A percentile compares a stretch with the other conserved stretches of the same genome.
Conservation (phyloP, 2,797 vertebrate genomes). For the Acomys russatus region DNA sequence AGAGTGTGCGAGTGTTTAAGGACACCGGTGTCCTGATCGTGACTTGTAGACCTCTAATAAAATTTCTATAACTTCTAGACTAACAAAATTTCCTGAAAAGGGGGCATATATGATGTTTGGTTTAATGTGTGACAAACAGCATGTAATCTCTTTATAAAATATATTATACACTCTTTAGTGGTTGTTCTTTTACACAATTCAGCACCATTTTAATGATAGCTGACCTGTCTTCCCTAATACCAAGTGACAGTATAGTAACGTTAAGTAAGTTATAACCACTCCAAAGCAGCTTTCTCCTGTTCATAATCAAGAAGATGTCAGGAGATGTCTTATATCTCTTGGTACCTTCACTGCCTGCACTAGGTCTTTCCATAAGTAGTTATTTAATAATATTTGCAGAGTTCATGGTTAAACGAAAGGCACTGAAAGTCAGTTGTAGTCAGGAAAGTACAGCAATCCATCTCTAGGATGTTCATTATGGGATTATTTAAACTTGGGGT, state of each 20-base stretch:
- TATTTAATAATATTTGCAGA: background rate
- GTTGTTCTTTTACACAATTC: conserved; percentile 69
- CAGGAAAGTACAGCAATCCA: conserved; percentile 36
- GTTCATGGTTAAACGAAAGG: conserved; percentile 20
- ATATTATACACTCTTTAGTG: conserved; percentile 64
- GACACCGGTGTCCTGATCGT: background rate
- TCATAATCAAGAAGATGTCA: background rate
- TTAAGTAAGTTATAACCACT: conserved; percentile 46
- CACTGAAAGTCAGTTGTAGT: background rate
- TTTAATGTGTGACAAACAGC: conserved; percentile 68
- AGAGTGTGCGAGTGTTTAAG: background rate
- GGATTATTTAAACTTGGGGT: conserved; percentile 60
- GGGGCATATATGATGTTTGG: conserved; percentile 38
- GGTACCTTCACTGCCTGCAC: background rate
- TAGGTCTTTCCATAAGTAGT: background rate
- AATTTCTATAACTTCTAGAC: background rate
- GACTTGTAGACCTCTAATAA: background rate
- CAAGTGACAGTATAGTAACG: conserved; percentile 53
- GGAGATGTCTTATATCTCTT: background rate
- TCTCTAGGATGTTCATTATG: conserved; percentile 7
- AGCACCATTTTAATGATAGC: conserved; percentile 70
- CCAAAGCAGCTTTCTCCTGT: background rate
- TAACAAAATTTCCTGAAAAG: background rate
- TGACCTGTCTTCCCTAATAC: conserved; percentile 50
- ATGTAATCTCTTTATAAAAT: conserved; percentile 55